Conservation (phyloP, 1,140 invertebrate genomes). For the Drosophila ironensis region DNA sequence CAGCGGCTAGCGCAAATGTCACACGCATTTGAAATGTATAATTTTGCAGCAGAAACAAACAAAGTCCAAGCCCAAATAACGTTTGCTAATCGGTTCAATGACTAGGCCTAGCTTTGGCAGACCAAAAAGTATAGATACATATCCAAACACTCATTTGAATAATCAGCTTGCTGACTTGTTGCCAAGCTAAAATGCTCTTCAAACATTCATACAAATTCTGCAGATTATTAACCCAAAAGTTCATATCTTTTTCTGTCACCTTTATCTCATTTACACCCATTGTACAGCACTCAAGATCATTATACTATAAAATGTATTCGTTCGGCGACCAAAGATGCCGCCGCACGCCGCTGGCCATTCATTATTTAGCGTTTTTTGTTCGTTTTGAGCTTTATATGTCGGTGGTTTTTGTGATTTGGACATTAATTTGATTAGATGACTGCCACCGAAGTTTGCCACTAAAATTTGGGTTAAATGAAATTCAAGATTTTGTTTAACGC, state of each 20-base stretch:
- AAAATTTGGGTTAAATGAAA: conserved; percentile 51
- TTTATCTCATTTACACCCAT: conserved; percentile 7
- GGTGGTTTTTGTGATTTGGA: conserved; percentile 13
- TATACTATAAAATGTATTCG: conserved; percentile 32
- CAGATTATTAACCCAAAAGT: too few relatives aligned
- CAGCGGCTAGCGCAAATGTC: conserved; percentile 50
- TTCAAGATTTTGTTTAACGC: conserved; percentile 31
- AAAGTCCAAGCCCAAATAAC: conserved; percentile 2
- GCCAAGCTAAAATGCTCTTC: conserved; percentile 41
- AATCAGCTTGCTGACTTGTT: conserved; percentile 38
- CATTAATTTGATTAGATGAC: conserved; percentile 53
- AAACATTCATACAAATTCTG: conserved; percentile 7
- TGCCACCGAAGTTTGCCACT: conserved; percentile 25
- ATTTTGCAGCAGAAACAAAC: conserved; percentile 21
- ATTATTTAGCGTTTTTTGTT: conserved; percentile 12
- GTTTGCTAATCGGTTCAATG: conserved; percentile 62
- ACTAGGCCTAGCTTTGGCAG: conserved; percentile 34
- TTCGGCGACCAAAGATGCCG: conserved; percentile 25
- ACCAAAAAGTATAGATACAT: neutral
- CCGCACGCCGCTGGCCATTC: conserved; percentile 29
- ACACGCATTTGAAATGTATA: conserved; percentile 56
- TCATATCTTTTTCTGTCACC: too few relatives aligned
- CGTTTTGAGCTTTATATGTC: conserved; percentile 1
- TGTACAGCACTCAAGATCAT: conserved; percentile 20
- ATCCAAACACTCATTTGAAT: conserved; percentile 32